Evolutionary conservation across 2,797 vertebrate genomes (phyloP), one percentile per base, ranked within the genome.

Genomic region (Leptatherina wallacei): DNA sequence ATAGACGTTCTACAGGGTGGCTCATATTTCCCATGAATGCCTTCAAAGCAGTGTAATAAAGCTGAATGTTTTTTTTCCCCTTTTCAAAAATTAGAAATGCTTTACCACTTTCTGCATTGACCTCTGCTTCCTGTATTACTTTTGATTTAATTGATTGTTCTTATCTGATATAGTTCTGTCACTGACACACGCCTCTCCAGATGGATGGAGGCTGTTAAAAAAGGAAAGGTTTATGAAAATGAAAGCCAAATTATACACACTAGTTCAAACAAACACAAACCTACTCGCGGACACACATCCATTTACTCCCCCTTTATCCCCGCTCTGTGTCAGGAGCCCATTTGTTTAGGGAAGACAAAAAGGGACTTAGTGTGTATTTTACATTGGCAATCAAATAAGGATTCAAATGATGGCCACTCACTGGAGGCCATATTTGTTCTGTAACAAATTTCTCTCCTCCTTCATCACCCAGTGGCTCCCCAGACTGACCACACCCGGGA

Each of bases 201-300:
- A 84, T 86, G 85, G 86, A 90, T 82, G 68, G 66, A 81, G 90
- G 90, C 90, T 88, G 90, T 92, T 91, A 82, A 80, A 88, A 85
- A 92, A 92, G 92, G 89, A 91, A 93, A 90, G 90, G 82, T 94
- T 91, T 93, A 95, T 95, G 93, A 90, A 95, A 95, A 95, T 93
- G 36, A 90, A 91, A 90, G 88, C 87, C 91, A 94, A 93, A 94
- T 92, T 76, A 83, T 56, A 81, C 49, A 71, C 68, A 72, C 73
- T 69, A 76, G 57, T 69, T 70, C 81, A 82, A 55, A 78, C 69
- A 82, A 70, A 69, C 75, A 71, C 65, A 69, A 68, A 57, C 61
- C 32, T 4, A 56, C 52, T 30, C 44, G 16, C 64, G 58, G 67
- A 73, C 62, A 44, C 51, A 30, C 47, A 56, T 33, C 57, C 70